Base-by-base conservation (phyloP, 92 coral and sea anemone genomes). In the Micromussa lordhowensis region DNA sequence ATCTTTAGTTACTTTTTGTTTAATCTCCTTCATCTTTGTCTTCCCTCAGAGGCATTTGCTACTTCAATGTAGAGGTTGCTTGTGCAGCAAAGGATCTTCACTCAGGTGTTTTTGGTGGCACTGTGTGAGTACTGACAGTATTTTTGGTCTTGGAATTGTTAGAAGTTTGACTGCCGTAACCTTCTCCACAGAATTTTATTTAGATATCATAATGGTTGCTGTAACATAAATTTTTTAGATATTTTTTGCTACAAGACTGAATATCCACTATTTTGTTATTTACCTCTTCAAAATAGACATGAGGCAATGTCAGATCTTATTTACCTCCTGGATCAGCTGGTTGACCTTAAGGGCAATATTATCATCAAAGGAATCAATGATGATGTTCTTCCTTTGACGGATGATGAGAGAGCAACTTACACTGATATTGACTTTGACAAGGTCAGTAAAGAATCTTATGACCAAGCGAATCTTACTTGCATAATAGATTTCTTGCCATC, bases 221-320 rank as follows among this genome's bases (percentile, higher is more conserved):
- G 13, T 44, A 44, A 44, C 12, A 44, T 9, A 44, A 44, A n/a
- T n/a, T n/a, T n/a, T 44, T 44, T 8, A 44, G 51, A 8, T 44
- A 44, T 44, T 44, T 7, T 44, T 13, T 44, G 51, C 1, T 44
- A 7, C 9, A 61, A 61, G 29, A 61, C n/a, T 49, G 28, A 68
- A 3, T 1, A 19, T 5, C 9, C 66, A 59, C 66, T 59, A 0
- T 66, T 26, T 26, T 66, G 17, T 26, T 44, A 3, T n/a, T 44
- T 77, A 26, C 40, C 11, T 48, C 64, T 73, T 22, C 7, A 53
- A 68, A 34, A 36, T 63, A 97, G 99, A 26, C 95, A 97, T 18
- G 99, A 97, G 77, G 99, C 98, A 32, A 95, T 95, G 98, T 80
- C 98, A 16, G 99, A 97, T 80, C 94, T 97, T 31, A 86, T 97